phyloP scores from a whole-genome alignment of 2,113 vertebrate genomes.

The Myrmophylax atrothorax region DNA sequence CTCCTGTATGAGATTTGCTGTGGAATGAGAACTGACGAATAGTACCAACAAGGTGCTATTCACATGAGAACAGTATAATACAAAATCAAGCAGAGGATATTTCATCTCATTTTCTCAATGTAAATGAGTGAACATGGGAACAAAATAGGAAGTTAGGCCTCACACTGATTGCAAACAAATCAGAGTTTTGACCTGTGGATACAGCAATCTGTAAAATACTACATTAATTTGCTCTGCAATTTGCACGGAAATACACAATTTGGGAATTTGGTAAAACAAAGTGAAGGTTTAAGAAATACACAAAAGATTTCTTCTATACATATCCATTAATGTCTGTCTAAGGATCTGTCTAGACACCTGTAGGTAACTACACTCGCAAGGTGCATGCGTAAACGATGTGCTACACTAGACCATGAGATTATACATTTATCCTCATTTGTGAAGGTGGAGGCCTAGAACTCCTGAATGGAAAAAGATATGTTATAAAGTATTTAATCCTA shows the following conservation, averaged over 20 bases:
- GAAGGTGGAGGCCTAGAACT: slow-evolving; percentile 16
- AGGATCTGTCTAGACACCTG: not conserved
- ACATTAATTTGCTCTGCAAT: not conserved
- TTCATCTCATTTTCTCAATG: not conserved
- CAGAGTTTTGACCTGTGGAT: not conserved
- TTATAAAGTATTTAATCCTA: slow-evolving; percentile 50
- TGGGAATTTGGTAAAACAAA: not conserved
- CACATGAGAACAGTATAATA: not conserved
- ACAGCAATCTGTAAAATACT: not conserved
- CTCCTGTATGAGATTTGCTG: not conserved
- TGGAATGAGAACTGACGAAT: not conserved
- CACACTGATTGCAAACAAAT: not conserved
- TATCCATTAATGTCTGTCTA: not conserved
- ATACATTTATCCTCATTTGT: slow-evolving; percentile 62
- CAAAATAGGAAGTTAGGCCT: not conserved
- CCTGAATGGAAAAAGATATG: not conserved
- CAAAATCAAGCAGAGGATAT: not conserved
- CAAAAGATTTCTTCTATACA: not conserved
- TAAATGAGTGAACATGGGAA: not conserved
- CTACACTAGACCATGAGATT: slow-evolving; percentile 25
- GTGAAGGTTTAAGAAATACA: not conserved
- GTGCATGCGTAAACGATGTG: not conserved
- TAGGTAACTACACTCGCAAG: not conserved
- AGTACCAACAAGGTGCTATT: not conserved
- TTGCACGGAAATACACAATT: not conserved